These are phyloP conservation scores for Indicator maculatus DNA, from an alignment of 2,113 vertebrate genomes.

Conservation along the genomic window DNA sequence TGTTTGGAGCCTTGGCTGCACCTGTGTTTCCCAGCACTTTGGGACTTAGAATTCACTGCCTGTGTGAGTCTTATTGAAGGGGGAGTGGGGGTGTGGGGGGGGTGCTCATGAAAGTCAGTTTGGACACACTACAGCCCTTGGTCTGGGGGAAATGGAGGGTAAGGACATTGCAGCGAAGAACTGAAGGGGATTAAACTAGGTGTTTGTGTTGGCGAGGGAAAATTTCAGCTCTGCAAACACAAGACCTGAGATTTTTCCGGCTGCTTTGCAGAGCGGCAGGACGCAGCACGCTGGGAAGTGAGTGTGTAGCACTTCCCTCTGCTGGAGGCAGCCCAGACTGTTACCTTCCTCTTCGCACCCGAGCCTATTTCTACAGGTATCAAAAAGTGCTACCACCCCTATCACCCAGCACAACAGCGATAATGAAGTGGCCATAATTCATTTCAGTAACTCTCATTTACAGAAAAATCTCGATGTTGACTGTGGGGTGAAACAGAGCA, in stretches of 20 bases:
- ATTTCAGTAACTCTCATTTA: background rate
- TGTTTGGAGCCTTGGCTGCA: background rate
- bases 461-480: background rate
- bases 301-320: slow-evolving; percentile 53
- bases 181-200: background rate
- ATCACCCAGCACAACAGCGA: background rate
- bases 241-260: background rate
- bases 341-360: slow-evolving; percentile 3
- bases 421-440: background rate
- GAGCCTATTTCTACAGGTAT: background rate
- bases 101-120: background rate
- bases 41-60: background rate
- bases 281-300: background rate
- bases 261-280: background rate
- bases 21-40: background rate
- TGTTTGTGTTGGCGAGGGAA: fast-evolving
- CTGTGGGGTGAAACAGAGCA: background rate
- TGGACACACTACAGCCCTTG: background rate
- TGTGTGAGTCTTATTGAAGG: background rate
- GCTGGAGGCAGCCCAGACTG: slow-evolving; percentile 63
- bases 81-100: no score
- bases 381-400: background rate
- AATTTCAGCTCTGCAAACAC: background rate
- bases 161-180: fast-evolving
- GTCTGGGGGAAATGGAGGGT: background rate